A percentile compares a stretch with the other conserved stretches of the same genome.
phyloP scores from a whole-genome alignment of 2,888 invertebrate species.

The Phengaris arion region DNA sequence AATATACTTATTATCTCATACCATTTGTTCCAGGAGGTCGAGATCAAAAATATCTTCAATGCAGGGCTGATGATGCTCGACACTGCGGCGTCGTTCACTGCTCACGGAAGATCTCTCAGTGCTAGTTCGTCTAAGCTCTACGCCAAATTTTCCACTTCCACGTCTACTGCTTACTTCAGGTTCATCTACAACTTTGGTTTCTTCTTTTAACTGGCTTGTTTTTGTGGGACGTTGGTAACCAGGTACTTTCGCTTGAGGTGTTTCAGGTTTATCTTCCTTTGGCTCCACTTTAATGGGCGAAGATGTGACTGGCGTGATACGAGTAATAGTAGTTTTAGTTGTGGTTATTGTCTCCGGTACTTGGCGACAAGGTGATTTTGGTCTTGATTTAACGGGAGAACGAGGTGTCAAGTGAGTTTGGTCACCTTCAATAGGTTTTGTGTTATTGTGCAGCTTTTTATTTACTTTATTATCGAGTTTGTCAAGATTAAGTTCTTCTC shows the following conservation, averaged over 20 bases:
- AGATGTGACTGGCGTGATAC: conserved; percentile 42
- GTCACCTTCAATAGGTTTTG: conserved; percentile 48
- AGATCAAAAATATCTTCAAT: conserved; percentile 87
- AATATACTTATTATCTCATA: conserved; percentile 58
- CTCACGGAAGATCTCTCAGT: conserved; percentile 71
- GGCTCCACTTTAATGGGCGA: conserved; percentile 48
- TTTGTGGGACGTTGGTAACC: conserved; percentile 64
- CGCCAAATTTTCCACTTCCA: conserved; percentile 83
- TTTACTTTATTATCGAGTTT: conserved; percentile 34
- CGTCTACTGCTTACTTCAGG: conserved; percentile 71
- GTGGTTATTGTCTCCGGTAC: conserved; percentile 48
- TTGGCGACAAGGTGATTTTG: conserved; percentile 54
- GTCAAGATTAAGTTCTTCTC: conserved; percentile 34
- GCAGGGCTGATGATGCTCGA: conserved; percentile 74
- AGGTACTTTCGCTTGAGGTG: conserved; percentile 54
- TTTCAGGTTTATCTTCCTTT: conserved; percentile 48
- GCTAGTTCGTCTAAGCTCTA: conserved; percentile 81
- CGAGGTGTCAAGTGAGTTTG: conserved; percentile 48
- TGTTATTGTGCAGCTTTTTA: conserved; percentile 43
- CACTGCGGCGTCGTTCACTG: conserved; percentile 69
- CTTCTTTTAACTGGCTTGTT: conserved; percentile 65
- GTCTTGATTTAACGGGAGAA: conserved; percentile 52
- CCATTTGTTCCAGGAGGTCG: conserved; percentile 84
- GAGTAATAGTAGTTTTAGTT: conserved; percentile 44
- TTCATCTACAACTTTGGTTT: conserved; percentile 56